Percentiles rank a stretch among this genome's conserved stretches.
Evolutionary conservation across 1,140 invertebrate species (phyloP).

Genomic region (Dreissena polymorpha): DNA sequence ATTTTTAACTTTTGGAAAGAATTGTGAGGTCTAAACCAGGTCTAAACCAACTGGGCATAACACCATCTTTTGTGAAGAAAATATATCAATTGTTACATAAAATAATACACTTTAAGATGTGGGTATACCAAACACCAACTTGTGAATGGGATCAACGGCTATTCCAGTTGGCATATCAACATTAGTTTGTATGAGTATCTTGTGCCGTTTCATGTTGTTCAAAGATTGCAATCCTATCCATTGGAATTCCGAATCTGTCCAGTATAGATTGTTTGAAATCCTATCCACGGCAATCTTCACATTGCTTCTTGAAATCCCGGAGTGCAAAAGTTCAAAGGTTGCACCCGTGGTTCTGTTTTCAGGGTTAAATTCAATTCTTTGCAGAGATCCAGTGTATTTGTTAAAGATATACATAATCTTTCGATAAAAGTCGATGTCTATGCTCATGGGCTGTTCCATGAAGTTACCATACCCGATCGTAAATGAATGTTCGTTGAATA

Average conservation of each 20-base stretch:
- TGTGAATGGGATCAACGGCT: not conserved
- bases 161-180: not conserved
- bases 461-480: too few species aligned
- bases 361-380: constrained; percentile 2
- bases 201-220: not conserved
- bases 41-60: too few species aligned
- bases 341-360: not conserved
- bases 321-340: not conserved
- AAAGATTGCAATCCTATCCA: constrained; percentile 13
- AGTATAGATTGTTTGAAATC: constrained; percentile 30
- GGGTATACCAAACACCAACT: not conserved
- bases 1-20: too few species aligned
- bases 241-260: constrained; percentile 12
- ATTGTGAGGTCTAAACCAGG: too few species aligned
- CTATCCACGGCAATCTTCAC: not conserved
- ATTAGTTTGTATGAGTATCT: not conserved
- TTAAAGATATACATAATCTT: constrained; percentile 5
- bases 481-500: too few species aligned
- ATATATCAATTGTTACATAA: too few species aligned
- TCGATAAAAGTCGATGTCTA: constrained; percentile 1
- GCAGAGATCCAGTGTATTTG: constrained; percentile 3
- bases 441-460: too few species aligned
- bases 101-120: too few species aligned
- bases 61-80: too few species aligned
- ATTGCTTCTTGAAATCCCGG: not conserved